Base-by-base conservation (phyloP, 2,113 vertebrate species). In the Fulmarus glacialis region DNA sequence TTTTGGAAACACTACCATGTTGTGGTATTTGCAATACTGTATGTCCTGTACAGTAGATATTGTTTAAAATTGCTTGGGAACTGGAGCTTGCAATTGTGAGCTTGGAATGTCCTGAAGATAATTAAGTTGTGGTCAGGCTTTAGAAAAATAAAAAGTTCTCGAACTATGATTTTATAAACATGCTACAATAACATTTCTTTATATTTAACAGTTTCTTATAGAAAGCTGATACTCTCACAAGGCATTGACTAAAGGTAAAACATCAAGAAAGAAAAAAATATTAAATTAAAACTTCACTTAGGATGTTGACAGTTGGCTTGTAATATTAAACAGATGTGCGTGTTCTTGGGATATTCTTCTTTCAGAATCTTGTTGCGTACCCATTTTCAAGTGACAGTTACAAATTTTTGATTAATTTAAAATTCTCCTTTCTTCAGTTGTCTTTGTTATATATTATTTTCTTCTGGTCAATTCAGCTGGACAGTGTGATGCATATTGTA, bases 101-200 rank as follows among this genome's bases (percentile, higher is more conserved):
- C 97, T 98, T 98, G 99, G 99, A 99, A 99, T 99, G 99, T 99
- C 99, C 98, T 99, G 98, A 98, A 98, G 98, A 98, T 98, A 99
- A 99, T 99, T 99, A 99, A 98, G 98, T 99, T 98, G 99, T 97
- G 99, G 99, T 99, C 97, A 97, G 97, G 98, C 98, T 98, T 99
- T 98, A 97, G 97, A 98, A 98, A 98, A 98, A 98, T 98, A 98
- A 98, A 98, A 98, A 98, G 98, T 98, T 98, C 98, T 98, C 95
- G 97, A 99, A 99, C 98, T 99, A 99, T 99, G 99, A 99, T 99
- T 99, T 99, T 99, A 99, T 99, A 99, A 99, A 99, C 99, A 99
- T 98, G 97, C 98, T 99, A 98, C 99, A 99, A 99, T 99, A 99
- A 99, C 99, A 99, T 99, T 99, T 99, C 99, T 99, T 99, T 99